Percentiles rank a stretch among this genome's conserved stretches.
These are phyloP conservation scores for Cyanoderma ruficeps DNA, from an alignment of 2,113 vertebrate genomes.

Conservation along the genomic window DNA sequence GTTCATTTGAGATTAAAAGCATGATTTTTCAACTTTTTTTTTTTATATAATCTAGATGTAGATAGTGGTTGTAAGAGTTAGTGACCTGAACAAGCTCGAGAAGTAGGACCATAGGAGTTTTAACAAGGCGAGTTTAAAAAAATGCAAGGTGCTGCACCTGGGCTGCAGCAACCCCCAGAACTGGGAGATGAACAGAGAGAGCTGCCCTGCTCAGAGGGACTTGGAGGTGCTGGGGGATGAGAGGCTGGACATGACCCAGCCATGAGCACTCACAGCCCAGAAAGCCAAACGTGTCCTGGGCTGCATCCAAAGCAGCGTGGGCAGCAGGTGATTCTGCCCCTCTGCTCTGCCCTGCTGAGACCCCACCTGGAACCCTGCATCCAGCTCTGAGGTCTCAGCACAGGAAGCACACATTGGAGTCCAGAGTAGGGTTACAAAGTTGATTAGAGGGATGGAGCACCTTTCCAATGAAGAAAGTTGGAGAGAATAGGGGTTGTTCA, in stretches of 20 bases:
- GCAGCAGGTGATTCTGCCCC: background rate
- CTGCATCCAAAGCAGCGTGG: background rate
- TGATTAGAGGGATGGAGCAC: background rate
- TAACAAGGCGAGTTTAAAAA: accelerated
- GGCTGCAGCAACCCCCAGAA: accelerated
- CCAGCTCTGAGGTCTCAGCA: background rate
- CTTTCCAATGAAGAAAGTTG: background rate
- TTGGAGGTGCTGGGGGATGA: background rate
- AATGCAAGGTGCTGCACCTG: background rate
- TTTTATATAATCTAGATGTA: background rate
- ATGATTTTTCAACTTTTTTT: background rate
- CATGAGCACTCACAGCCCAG: background rate
- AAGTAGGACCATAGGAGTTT: background rate
- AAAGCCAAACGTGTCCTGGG: background rate
- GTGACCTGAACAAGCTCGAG: background rate
- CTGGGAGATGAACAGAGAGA: background rate
- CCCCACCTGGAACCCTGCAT: accelerated
- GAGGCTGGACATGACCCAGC: background rate
- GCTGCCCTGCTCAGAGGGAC: background rate
- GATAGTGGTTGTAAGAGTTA: background rate
- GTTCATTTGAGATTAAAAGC: background rate
- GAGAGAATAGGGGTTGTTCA: background rate
- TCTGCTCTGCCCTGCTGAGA: background rate
- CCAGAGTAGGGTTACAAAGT: background rate
- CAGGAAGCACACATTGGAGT: background rate